A percentile compares a stretch with the other conserved stretches of the same genome.
Conservation (phyloP, 2,113 vertebrate species). For the Callionymus lyra region DNA sequence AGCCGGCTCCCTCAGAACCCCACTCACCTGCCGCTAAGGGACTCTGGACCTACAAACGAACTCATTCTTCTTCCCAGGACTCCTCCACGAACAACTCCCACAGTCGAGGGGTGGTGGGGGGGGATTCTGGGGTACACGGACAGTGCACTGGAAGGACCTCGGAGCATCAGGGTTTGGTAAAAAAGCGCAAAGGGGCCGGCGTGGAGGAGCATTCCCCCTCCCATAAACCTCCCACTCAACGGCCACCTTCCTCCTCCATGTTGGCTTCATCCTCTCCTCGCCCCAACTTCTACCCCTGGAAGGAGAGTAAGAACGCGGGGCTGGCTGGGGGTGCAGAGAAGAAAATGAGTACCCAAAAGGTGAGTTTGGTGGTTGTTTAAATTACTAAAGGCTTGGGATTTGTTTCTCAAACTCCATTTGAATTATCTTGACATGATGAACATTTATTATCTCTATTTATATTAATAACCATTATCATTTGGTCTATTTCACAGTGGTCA, state of each 20-base stretch:
- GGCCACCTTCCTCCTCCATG: constrained; percentile 65
- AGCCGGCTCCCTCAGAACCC: constrained; percentile 38
- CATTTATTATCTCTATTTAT: too few species aligned
- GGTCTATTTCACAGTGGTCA: too few species aligned
- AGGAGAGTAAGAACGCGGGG: constrained; percentile 68
- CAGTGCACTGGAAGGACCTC: constrained; percentile 56
- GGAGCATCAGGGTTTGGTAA: constrained; percentile 75
- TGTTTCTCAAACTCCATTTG: too few species aligned
- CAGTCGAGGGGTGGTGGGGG: constrained; percentile 36
- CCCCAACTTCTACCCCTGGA: constrained; percentile 65
- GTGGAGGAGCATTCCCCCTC: constrained; percentile 60
- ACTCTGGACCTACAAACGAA: constrained; percentile 60
- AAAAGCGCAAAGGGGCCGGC: constrained; percentile 71
- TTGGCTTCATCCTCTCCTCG: constrained; percentile 65
- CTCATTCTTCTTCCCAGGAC: constrained; percentile 54
- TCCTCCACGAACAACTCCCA: constrained; percentile 53
- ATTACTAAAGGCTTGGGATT: too few species aligned
- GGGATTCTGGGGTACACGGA: constrained; percentile 52
- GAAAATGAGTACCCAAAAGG: constrained; percentile 81
- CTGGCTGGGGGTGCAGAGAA: constrained; percentile 73
- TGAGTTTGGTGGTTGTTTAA: constrained; percentile 38
- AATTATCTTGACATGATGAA: too few species aligned
- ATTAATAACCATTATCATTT: too few species aligned
- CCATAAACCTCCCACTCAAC: constrained; percentile 56
- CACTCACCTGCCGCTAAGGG: constrained; percentile 48